These are phyloP conservation scores for Oophaga sylvatica DNA, from an alignment of 2,797 vertebrate genomes.

Conservation along the genomic window DNA sequence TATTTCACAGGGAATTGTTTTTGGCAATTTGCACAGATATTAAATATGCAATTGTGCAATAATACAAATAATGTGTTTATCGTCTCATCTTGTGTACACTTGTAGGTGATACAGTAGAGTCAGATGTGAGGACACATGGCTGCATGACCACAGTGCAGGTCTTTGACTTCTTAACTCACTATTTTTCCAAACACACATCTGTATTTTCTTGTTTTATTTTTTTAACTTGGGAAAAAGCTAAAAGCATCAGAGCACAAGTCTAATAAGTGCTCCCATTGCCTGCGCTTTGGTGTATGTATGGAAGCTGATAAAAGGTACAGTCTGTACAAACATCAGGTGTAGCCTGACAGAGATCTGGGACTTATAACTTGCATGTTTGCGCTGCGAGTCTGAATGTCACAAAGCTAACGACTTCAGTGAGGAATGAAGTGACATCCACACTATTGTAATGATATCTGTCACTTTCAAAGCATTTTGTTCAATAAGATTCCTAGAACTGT, in stretches of 20 bases:
- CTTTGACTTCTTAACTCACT: neutral
- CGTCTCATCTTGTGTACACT: neutral
- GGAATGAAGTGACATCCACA: slow-evolving; percentile 7
- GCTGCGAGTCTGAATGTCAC: slow-evolving; percentile 6
- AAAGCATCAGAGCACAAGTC: slow-evolving; percentile 1
- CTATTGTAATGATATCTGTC: slow-evolving; percentile 30
- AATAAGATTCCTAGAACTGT: slow-evolving; percentile 17
- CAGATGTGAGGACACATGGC: neutral
- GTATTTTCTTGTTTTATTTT: neutral
- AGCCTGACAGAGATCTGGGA: slow-evolving; percentile 23
- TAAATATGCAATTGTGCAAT: too few relatives aligned
- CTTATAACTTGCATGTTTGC: slow-evolving; percentile 15
- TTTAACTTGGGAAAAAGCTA: neutral
- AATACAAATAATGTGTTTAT: neutral
- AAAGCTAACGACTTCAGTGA: slow-evolving; percentile 17
- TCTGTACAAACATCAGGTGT: slow-evolving; percentile 20
- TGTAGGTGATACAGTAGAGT: too few relatives aligned
- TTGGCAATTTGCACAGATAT: too few relatives aligned
- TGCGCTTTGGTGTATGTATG: neutral
- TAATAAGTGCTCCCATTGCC: slow-evolving; percentile 3
- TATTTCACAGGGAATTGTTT: too few relatives aligned
- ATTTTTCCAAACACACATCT: neutral
- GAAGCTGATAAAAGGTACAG: slow-evolving; percentile 20
- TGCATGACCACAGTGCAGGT: neutral
- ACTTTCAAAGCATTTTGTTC: slow-evolving; percentile 15